A percentile compares a stretch with the other conserved stretches of the same genome.
phyloP scores from a whole-genome alignment of 2,797 vertebrate species.

The Aulostomus chinensis region DNA sequence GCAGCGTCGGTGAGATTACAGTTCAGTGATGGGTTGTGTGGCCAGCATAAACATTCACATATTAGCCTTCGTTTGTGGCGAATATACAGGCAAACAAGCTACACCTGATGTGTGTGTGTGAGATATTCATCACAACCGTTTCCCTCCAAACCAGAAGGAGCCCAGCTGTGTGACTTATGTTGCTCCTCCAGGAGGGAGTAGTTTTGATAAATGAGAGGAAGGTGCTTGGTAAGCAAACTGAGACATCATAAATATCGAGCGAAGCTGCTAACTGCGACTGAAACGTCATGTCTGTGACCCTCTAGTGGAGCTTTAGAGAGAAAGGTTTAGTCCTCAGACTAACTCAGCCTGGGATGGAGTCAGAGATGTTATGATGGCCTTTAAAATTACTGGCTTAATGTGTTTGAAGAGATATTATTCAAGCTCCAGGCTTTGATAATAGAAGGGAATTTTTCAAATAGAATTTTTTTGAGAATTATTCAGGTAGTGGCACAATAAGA shows the following conservation, averaged over 20 bases:
- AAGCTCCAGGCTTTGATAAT: neutral
- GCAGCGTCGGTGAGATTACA: conserved; percentile 16
- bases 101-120: conserved; percentile 6
- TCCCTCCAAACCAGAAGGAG: conserved; percentile 31
- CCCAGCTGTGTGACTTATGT: conserved; percentile 59
- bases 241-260: conserved; percentile 53
- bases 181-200: conserved; percentile 33
- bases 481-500: conserved; percentile 1
- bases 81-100: conserved; percentile 21
- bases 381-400: no score
- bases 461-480: conserved; percentile 4
- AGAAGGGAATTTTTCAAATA: neutral
- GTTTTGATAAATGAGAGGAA: conserved; percentile 61
- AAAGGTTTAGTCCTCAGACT: conserved; percentile 6
- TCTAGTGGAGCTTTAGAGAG: conserved; percentile 56
- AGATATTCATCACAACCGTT: conserved; percentile 37
- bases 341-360: no score
- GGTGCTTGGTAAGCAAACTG: conserved; percentile 66
- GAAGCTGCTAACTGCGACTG: conserved; percentile 10
- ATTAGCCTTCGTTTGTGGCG: conserved; percentile 8
- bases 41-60: conserved; percentile 23
- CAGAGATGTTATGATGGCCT: no score
- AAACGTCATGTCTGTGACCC: conserved; percentile 38
- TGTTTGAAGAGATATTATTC: no score
- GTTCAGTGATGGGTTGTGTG: conserved; percentile 25